Evolutionary conservation across 2,797 vertebrate species (phyloP).

Genomic region (Hemibagrus guttatus): DNA sequence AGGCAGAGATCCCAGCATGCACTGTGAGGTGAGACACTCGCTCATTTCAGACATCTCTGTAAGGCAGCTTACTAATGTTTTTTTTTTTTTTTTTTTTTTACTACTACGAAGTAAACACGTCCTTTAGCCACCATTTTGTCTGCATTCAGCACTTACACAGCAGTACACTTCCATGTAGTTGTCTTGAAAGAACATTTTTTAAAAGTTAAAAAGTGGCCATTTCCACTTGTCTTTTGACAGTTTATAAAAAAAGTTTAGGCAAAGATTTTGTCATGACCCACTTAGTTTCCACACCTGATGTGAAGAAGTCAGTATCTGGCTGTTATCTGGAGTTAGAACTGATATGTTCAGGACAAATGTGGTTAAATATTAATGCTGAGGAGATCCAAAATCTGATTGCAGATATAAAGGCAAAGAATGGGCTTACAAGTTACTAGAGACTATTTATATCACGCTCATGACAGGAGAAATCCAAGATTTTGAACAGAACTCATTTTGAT

Average conservation of each 20-base stretch:
- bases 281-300: neutral
- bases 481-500: neutral
- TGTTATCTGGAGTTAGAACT: neutral
- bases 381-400: neutral
- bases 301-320: neutral
- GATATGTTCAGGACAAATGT: neutral
- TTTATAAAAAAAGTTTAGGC: neutral
- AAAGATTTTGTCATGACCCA: neutral
- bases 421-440: neutral
- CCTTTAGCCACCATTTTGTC: neutral
- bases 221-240: neutral
- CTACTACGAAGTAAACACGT: neutral
- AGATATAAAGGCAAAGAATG: neutral
- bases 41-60: neutral
- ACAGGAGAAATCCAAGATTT: neutral
- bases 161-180: neutral
- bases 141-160: neutral
- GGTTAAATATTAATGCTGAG: neutral
- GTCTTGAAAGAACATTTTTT: neutral
- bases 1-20: constrained; percentile 93
- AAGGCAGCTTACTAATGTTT: neutral
- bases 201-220: neutral
- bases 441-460: neutral
- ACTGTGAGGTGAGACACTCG: constrained; percentile 87
- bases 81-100: too few species aligned